phyloP scores from a whole-genome alignment of 2,888 invertebrate species.

The Ptychoptera contaminata region DNA sequence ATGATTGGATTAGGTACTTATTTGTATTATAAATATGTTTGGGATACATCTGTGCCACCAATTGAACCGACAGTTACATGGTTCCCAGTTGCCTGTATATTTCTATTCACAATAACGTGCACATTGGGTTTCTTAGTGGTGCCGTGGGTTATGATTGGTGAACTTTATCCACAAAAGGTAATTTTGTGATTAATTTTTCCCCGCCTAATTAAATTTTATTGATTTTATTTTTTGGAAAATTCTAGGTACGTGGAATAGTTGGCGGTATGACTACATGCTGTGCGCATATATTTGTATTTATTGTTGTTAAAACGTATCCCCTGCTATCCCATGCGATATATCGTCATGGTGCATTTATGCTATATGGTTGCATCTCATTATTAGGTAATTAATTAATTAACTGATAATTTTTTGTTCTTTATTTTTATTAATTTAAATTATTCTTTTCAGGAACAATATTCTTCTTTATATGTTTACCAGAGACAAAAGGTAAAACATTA shows the following conservation, averaged over 20 bases:
- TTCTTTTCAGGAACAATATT: conserved; percentile 36
- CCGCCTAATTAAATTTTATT: neutral
- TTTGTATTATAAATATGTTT: conserved; percentile 38
- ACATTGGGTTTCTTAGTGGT: conserved; percentile 51
- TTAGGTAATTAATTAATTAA: conserved; percentile 27
- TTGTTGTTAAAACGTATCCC: conserved; percentile 52
- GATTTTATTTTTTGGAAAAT: neutral
- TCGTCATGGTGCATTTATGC: conserved; percentile 42
- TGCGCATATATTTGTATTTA: conserved; percentile 47
- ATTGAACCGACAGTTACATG: conserved; percentile 33
- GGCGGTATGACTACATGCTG: conserved; percentile 51
- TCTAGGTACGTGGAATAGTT: conserved; percentile 44
- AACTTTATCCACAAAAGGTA: conserved; percentile 51
- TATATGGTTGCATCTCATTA: conserved; percentile 44
- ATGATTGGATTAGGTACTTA: conserved; percentile 45
- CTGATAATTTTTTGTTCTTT: conserved; percentile 1
- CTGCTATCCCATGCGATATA: conserved; percentile 33
- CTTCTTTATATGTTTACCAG: conserved; percentile 48
- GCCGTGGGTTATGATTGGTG: conserved; percentile 62
- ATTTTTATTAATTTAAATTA: neutral
- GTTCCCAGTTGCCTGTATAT: conserved; percentile 45
- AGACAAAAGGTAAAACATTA: conserved; percentile 48
- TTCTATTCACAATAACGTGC: conserved; percentile 42
- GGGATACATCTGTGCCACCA: conserved; percentile 30
- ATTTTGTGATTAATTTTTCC: conserved; percentile 1